phyloP scores from a whole-genome alignment of 2,113 vertebrate species.

The Agapornis roseicollis region DNA sequence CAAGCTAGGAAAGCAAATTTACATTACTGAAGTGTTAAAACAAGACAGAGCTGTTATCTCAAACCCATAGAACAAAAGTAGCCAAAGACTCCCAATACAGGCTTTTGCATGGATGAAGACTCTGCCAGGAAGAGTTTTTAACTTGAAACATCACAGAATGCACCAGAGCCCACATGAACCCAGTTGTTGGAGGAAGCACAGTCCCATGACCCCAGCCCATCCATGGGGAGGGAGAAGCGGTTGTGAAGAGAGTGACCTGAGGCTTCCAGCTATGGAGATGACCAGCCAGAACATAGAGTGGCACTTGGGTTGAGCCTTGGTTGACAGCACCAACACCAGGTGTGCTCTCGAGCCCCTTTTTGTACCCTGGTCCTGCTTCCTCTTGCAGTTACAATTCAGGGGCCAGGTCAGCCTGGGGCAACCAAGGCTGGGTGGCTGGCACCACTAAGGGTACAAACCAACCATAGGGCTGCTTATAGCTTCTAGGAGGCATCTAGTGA shows the following conservation, averaged over 20 bases:
- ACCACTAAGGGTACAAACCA: neutral
- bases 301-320: neutral
- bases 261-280: neutral
- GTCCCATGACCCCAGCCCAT: neutral
- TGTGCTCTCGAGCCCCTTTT: neutral
- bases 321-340: neutral
- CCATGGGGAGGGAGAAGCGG: rapidly evolving
- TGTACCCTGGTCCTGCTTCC: neutral
- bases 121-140: neutral
- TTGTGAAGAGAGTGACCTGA: neutral
- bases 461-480: neutral
- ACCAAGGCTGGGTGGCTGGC: neutral
- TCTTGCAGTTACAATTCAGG: neutral
- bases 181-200: neutral
- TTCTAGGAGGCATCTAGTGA: neutral
- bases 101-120: neutral
- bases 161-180: neutral
- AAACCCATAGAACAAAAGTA: neutral
- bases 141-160: neutral
- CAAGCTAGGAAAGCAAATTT: neutral
- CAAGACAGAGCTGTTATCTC: neutral
- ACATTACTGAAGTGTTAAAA: neutral
- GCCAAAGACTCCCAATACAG: neutral
- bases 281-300: rapidly evolving
- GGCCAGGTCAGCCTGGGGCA: neutral